These are phyloP conservation scores for Cnemophilus loriae DNA, from an alignment of 2,113 vertebrate genomes.

Conservation along the genomic window DNA sequence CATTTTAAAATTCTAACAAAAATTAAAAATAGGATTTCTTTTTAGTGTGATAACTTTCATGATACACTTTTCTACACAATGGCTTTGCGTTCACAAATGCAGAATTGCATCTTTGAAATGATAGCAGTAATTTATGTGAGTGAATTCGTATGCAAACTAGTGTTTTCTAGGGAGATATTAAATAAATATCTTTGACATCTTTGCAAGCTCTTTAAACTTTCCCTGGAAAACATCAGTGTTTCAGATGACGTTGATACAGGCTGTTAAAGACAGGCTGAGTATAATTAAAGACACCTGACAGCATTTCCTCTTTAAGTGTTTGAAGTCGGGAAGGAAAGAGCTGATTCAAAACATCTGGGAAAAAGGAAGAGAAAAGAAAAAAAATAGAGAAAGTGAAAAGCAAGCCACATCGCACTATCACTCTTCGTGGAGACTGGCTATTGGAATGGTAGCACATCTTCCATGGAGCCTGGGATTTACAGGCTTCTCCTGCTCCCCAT, in stretches of 20 bases:
- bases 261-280: neutral
- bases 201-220: neutral
- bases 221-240: neutral
- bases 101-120: neutral
- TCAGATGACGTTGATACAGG: neutral
- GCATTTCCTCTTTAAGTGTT: neutral
- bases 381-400: neutral
- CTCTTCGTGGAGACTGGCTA: neutral
- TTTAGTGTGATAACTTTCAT: neutral
- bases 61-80: neutral
- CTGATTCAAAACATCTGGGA: neutral
- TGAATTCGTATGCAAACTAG: neutral
- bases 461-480: neutral
- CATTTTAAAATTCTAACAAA: neutral
- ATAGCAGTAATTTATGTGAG: neutral
- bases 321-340: neutral
- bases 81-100: neutral
- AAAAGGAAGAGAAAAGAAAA: neutral
- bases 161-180: neutral
- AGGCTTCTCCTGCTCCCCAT: fast-evolving
- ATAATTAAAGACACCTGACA: slow-evolving; percentile 9
- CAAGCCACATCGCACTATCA: neutral
- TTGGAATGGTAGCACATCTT: fast-evolving
- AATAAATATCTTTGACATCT: neutral
- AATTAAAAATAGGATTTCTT: neutral